Conservation (phyloP, 2,888 invertebrate genomes). For the Rugalucina vietnamica region DNA sequence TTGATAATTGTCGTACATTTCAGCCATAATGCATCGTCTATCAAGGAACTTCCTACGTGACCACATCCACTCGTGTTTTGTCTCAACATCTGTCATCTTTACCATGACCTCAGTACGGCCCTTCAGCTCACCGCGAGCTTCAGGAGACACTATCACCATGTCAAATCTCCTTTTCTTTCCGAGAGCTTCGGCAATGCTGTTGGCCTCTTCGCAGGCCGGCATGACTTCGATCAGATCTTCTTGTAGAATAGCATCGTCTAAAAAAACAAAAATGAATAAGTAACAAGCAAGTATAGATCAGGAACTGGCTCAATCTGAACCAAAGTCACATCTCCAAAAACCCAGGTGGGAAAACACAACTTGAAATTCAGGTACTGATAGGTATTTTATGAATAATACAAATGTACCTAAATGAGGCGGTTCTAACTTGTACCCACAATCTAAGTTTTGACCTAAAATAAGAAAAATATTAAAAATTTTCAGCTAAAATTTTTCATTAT, state of each 20-base stretch:
- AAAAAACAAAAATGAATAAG: constrained; percentile 24
- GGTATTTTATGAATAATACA: no score
- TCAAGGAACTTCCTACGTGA: constrained; percentile 85
- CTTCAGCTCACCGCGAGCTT: constrained; percentile 84
- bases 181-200: constrained; percentile 86
- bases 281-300: no score
- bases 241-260: constrained; percentile 84
- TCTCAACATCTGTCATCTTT: constrained; percentile 85
- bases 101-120: constrained; percentile 85
- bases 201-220: constrained; percentile 86
- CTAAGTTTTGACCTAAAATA: no score
- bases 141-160: constrained; percentile 85
- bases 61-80: constrained; percentile 86
- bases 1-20: constrained; percentile 86
- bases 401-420: no score
- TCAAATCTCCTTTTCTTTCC: constrained; percentile 86
- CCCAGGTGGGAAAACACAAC: no score
- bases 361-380: no score
- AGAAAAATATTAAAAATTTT: no score
- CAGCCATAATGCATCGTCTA: constrained; percentile 86
- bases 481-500: no score
- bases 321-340: no score
- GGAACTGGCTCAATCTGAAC: no score
- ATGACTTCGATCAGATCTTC: constrained; percentile 86
- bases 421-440: no score